phyloP scores from a whole-genome alignment of 2,888 invertebrate genomes.

The Pseudeuparius sepicola region DNA sequence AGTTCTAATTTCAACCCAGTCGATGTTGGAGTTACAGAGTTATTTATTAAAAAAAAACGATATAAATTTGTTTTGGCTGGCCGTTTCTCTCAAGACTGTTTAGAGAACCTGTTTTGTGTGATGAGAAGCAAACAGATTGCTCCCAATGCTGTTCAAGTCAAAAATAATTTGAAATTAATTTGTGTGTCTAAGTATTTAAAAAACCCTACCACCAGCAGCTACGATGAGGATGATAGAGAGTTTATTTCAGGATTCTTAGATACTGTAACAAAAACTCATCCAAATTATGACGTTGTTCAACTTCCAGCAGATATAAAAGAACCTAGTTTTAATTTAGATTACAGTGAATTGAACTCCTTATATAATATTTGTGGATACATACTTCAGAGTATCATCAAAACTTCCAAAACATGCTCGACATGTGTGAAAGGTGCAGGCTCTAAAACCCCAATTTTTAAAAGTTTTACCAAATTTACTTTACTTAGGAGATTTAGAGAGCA shows the following conservation, averaged over 20 bases:
- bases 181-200: slow-evolving; percentile 21
- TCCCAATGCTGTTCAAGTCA: slow-evolving; percentile 21
- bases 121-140: slow-evolving; percentile 19
- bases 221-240: slow-evolving; percentile 20
- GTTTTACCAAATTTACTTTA: slow-evolving; percentile 10
- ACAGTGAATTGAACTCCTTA: slow-evolving; percentile 21
- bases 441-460: slow-evolving; percentile 15
- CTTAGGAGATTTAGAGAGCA: slow-evolving; percentile 10
- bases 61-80: slow-evolving; percentile 22
- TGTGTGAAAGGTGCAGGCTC: slow-evolving; percentile 12
- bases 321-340: slow-evolving; percentile 15
- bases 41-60: slow-evolving; percentile 17
- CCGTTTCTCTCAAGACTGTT: slow-evolving; percentile 22
- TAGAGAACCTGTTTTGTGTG: slow-evolving; percentile 22
- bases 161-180: slow-evolving; percentile 22
- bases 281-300: slow-evolving; percentile 6
- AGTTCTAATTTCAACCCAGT: slow-evolving; percentile 20
- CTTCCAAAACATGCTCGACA: slow-evolving; percentile 13
- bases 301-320: slow-evolving; percentile 9
- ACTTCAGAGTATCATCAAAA: slow-evolving; percentile 10
- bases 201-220: slow-evolving; percentile 15
- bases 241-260: slow-evolving; percentile 20
- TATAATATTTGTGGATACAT: slow-evolving; percentile 20
- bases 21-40: slow-evolving; percentile 19
- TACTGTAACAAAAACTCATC: slow-evolving; percentile 5